These are phyloP conservation scores for Cordilura impudica DNA, from an alignment of 2,888 invertebrate genomes.

Conservation along the genomic window DNA sequence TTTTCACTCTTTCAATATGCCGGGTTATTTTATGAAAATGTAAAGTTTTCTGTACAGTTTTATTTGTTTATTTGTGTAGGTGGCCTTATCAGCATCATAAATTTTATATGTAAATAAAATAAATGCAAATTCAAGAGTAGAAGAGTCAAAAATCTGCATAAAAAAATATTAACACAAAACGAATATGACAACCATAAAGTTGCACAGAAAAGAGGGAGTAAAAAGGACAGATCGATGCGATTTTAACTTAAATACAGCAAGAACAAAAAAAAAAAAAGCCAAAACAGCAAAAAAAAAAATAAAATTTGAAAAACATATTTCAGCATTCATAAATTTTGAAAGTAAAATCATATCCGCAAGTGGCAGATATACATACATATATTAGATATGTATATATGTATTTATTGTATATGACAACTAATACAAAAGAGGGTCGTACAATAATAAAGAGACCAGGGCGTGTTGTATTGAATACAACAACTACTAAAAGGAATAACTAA, in stretches of 20 bases:
- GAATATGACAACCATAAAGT: constrained; percentile 10
- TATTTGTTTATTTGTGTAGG: too few relatives aligned
- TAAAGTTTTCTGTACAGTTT: too few relatives aligned
- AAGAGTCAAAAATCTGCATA: constrained; percentile 52
- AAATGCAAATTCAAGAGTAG: constrained; percentile 52
- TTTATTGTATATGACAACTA: too few relatives aligned
- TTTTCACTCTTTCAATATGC: too few relatives aligned
- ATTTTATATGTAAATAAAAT: constrained; percentile 13
- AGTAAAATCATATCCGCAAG: constrained; percentile 2
- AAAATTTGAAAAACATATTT: constrained; percentile 8
- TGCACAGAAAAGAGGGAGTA: neutral
- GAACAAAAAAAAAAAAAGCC: neutral
- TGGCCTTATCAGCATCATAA: constrained; percentile 5
- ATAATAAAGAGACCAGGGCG: constrained; percentile 1
- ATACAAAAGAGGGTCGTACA: neutral
- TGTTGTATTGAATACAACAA: neutral
- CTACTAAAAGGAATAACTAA: neutral
- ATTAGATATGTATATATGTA: neutral
- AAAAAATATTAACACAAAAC: constrained; percentile 26
- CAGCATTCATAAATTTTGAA: constrained; percentile 17
- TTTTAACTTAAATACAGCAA: neutral
- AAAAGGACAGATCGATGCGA: constrained; percentile 15
- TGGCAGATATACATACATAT: neutral
- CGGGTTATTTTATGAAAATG: too few relatives aligned
- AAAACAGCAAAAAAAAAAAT: neutral